A percentile compares a stretch with the other conserved stretches of the same genome.
These are phyloP conservation scores for Hepsetus odoe DNA, from an alignment of 2,113 vertebrate genomes.

Conservation along the genomic window DNA sequence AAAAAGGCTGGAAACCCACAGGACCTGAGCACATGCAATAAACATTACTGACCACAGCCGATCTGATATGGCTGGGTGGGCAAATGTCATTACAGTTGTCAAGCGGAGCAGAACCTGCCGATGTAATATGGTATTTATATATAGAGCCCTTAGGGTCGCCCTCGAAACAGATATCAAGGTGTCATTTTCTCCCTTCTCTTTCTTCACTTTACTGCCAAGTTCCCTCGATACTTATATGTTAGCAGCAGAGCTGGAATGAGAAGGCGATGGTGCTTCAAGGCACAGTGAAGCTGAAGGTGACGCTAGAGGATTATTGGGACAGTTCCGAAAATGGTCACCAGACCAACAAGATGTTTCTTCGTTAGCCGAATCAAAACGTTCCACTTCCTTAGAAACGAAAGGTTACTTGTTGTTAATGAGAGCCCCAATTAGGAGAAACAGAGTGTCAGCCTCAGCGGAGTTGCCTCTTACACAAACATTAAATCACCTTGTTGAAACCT, in stretches of 20 bases:
- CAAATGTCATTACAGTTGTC: slow-evolving; percentile 59
- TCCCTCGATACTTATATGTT: slow-evolving; percentile 24
- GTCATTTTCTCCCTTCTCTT: slow-evolving; percentile 39
- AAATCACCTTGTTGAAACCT: slow-evolving; percentile 61
- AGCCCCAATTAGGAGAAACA: slow-evolving; percentile 69
- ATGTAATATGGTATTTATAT: slow-evolving; percentile 51
- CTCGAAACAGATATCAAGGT: slow-evolving; percentile 31
- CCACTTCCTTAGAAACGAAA: slow-evolving; percentile 68
- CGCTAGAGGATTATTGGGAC: not conserved
- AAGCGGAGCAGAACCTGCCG: slow-evolving; percentile 37
- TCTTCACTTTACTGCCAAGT: slow-evolving; percentile 15
- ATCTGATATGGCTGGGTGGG: slow-evolving; percentile 52
- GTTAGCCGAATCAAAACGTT: slow-evolving; percentile 73
- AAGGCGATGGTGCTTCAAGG: slow-evolving; percentile 11
- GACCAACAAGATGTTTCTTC: slow-evolving; percentile 49
- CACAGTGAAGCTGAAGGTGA: slow-evolving; percentile 50
- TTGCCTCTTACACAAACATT: slow-evolving; percentile 48
- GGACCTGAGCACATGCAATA: slow-evolving; percentile 59
- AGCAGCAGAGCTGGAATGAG: not conserved
- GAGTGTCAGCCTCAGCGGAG: slow-evolving; percentile 52
- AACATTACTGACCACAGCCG: slow-evolving; percentile 63
- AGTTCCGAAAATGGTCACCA: slow-evolving; percentile 36
- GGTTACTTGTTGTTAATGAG: slow-evolving; percentile 72
- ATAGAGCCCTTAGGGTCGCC: slow-evolving; percentile 42
- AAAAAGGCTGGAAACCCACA: slow-evolving; percentile 59